Conservation (phyloP, 2,888 invertebrate genomes). For the Clusia tigrina region DNA sequence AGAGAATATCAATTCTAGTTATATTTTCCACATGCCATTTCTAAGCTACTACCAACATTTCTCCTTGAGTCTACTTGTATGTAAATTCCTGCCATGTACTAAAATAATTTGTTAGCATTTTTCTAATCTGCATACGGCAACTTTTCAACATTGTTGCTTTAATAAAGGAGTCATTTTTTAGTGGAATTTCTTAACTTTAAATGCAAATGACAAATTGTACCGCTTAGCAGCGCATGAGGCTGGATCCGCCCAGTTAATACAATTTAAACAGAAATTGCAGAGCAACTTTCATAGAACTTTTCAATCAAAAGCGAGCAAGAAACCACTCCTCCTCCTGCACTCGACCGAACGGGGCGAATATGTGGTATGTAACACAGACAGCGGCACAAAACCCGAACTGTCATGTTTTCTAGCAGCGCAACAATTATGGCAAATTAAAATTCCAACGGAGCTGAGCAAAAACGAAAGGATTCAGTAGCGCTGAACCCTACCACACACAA, state of each 20-base stretch:
- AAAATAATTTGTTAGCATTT: too few relatives aligned
- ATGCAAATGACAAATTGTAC: conserved; percentile 52
- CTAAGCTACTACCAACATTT: too few relatives aligned
- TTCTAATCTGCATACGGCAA: too few relatives aligned
- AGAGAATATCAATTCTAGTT: too few relatives aligned
- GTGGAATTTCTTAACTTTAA: conserved; percentile 46
- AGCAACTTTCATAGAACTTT: conserved; percentile 5
- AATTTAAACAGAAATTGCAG: background rate
- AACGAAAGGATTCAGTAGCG: background rate
- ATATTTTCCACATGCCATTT: too few relatives aligned
- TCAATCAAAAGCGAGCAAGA: conserved; percentile 14
- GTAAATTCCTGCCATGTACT: too few relatives aligned
- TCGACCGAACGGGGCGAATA: background rate
- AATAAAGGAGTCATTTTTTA: background rate
- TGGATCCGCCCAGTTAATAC: background rate
- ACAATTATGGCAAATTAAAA: conserved; percentile 58
- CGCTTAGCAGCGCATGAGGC: background rate
- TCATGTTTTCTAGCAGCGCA: conserved; percentile 32
- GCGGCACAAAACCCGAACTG: background rate
- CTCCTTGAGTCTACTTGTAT: too few relatives aligned
- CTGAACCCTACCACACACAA: background rate
- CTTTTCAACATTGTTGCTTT: too few relatives aligned
- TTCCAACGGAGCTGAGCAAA: conserved; percentile 40
- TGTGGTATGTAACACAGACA: background rate
- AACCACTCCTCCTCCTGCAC: background rate